Percentiles rank a stretch among this genome's conserved stretches.
phyloP scores from a whole-genome alignment of 2,113 vertebrate genomes.

The Menidia beryllina region DNA sequence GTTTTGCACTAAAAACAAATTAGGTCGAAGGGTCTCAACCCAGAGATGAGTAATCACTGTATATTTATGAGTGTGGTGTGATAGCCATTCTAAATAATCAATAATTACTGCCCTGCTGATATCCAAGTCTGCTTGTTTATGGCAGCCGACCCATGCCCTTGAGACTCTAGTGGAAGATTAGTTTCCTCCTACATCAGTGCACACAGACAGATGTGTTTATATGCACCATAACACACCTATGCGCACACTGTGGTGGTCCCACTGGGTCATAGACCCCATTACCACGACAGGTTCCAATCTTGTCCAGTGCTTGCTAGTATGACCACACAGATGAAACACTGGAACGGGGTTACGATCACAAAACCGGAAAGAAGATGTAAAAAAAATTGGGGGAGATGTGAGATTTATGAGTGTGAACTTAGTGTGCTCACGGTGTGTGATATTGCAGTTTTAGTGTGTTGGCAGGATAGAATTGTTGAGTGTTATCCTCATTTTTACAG shows the following conservation, averaged over 20 bases:
- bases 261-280: conserved; percentile 73
- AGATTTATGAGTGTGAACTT: conserved; percentile 54
- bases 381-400: conserved; percentile 18
- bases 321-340: conserved; percentile 50
- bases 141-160: conserved; percentile 60
- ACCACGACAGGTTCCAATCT: conserved; percentile 72
- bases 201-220: conserved; percentile 29
- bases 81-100: conserved; percentile 73
- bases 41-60: conserved; percentile 65
- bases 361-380: conserved; percentile 39
- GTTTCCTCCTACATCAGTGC: conserved; percentile 50
- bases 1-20: conserved; percentile 51
- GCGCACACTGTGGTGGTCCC: conserved; percentile 36
- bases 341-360: conserved; percentile 52
- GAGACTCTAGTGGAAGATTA: conserved; percentile 52
- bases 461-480: conserved; percentile 45
- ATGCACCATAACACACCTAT: conserved; percentile 33
- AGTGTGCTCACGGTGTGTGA: conserved; percentile 25
- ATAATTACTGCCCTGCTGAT: conserved; percentile 61
- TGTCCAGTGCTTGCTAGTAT: conserved; percentile 60
- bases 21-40: conserved; percentile 61
- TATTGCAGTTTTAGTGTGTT: conserved; percentile 40
- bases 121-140: conserved; percentile 60
- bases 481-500: conserved; percentile 35
- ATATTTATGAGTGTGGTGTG: conserved; percentile 68